Evolutionary conservation across 2,888 invertebrate species (phyloP).

Genomic region (Cheilosia scutellata): DNA sequence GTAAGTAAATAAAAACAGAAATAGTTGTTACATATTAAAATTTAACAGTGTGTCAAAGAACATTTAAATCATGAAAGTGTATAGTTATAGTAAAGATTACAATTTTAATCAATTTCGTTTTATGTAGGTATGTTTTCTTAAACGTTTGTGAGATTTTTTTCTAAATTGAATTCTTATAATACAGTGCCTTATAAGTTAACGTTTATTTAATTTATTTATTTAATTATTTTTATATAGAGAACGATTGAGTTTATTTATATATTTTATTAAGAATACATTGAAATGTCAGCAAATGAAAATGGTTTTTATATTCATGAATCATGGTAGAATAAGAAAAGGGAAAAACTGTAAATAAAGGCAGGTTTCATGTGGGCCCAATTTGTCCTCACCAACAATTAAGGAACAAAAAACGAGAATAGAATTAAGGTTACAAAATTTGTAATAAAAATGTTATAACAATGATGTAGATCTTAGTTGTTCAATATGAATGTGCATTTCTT

Average conservation of each 20-base stretch:
- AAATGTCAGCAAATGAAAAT: neutral
- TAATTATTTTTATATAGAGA: constrained; percentile 4
- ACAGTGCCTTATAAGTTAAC: constrained; percentile 73
- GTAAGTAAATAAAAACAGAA: neutral
- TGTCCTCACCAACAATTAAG: constrained; percentile 52
- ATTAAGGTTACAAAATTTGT: constrained; percentile 38
- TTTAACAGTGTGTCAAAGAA: constrained; percentile 20
- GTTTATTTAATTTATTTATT: constrained; percentile 18
- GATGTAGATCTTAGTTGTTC: constrained; percentile 60
- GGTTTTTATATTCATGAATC: constrained; percentile 13
- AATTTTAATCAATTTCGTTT: neutral
- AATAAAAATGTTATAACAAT: constrained; percentile 34
- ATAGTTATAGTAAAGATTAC: neutral
- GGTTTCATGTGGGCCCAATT: constrained; percentile 74
- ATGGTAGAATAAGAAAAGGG: constrained; percentile 10
- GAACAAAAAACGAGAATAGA: constrained; percentile 22
- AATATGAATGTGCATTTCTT: constrained; percentile 70
- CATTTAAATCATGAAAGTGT: constrained; percentile 1
- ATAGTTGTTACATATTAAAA: constrained; percentile 5
- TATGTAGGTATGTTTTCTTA: constrained; percentile 3
- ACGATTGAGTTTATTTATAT: constrained; percentile 6
- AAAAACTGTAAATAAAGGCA: constrained; percentile 65
- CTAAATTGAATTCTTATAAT: constrained; percentile 36
- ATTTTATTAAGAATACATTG: neutral
- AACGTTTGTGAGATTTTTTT: constrained; percentile 12